Evolutionary conservation across 2,888 invertebrate species (phyloP).

Genomic region (Ariolimax columbianus): DNA sequence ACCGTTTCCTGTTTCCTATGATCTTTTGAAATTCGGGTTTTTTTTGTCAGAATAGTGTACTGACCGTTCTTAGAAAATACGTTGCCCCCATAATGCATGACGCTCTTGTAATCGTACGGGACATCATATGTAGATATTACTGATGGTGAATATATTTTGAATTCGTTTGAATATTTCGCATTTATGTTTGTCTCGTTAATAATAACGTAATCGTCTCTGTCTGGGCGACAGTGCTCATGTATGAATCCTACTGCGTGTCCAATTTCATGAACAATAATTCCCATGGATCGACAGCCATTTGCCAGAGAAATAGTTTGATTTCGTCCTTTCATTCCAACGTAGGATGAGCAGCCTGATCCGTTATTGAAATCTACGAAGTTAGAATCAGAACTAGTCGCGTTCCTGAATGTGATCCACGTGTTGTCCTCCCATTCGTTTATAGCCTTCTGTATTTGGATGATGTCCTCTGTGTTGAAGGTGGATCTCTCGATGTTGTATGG

Average conservation of each 20-base stretch:
- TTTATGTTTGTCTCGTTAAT: conserved; percentile 63
- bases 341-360: conserved; percentile 49
- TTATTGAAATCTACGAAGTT: conserved; percentile 47
- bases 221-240: conserved; percentile 67
- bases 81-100: conserved; percentile 70
- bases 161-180: conserved; percentile 60
- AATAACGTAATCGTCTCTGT: conserved; percentile 63
- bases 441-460: conserved; percentile 25
- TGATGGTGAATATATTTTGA: conserved; percentile 56
- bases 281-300: conserved; percentile 44
- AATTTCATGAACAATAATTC: conserved; percentile 63
- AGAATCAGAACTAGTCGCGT: background rate
- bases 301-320: conserved; percentile 48
- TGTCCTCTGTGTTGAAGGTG: conserved; percentile 28
- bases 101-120: conserved; percentile 68
- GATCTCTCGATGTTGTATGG: conserved; percentile 38
- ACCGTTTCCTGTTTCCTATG: conserved; percentile 66
- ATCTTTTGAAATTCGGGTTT: conserved; percentile 66
- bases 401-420: conserved; percentile 48
- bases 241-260: conserved; percentile 67
- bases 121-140: conserved; percentile 59
- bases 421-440: conserved; percentile 48
- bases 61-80: conserved; percentile 65
- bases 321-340: conserved; percentile 49
- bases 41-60: conserved; percentile 68